A percentile compares a stretch with the other conserved stretches of the same genome.
Evolutionary conservation across 2,113 vertebrate species (phyloP).

Genomic region (Marcusenius ussheri): DNA sequence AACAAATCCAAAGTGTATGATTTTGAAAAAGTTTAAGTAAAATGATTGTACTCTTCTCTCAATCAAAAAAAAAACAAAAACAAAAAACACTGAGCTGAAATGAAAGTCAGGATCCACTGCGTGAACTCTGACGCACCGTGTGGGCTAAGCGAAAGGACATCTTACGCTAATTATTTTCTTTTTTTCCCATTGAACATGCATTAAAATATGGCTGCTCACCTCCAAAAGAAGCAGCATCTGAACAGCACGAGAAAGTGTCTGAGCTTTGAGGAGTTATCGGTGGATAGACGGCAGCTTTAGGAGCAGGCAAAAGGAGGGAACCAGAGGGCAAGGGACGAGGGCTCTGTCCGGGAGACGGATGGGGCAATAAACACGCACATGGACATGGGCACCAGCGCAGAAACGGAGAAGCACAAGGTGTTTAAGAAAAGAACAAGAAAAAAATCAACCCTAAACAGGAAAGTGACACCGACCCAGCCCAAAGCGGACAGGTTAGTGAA

Average conservation of each 20-base stretch:
- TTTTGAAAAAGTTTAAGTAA: conserved; percentile 34
- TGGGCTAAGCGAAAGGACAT: conserved; percentile 33
- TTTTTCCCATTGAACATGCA: conserved; percentile 50
- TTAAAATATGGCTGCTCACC: conserved; percentile 47
- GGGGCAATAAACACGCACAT: not conserved
- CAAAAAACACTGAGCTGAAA: conserved; percentile 22
- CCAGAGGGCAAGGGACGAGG: not conserved
- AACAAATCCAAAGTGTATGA: conserved; percentile 44
- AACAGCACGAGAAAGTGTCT: conserved; percentile 21
- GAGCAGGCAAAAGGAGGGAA: conserved; percentile 52
- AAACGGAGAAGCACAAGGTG: not conserved
- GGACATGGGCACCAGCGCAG: not conserved
- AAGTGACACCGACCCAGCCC: conserved; percentile 41
- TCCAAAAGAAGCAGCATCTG: conserved; percentile 47
- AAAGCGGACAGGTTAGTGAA: conserved; percentile 46
- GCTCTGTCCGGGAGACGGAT: not conserved
- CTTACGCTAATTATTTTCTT: conserved; percentile 28
- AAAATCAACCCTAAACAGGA: conserved; percentile 30
- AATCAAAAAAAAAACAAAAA: conserved; percentile 18
- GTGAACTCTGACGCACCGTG: conserved; percentile 51
- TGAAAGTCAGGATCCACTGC: conserved; percentile 18
- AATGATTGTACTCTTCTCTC: conserved; percentile 35
- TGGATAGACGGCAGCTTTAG: conserved; percentile 46
- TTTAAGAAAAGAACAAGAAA: not conserved
- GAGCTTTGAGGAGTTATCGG: conserved; percentile 34